phyloP scores from a whole-genome alignment of 1,140 invertebrate species.

The Calliopsis andreniformis region DNA sequence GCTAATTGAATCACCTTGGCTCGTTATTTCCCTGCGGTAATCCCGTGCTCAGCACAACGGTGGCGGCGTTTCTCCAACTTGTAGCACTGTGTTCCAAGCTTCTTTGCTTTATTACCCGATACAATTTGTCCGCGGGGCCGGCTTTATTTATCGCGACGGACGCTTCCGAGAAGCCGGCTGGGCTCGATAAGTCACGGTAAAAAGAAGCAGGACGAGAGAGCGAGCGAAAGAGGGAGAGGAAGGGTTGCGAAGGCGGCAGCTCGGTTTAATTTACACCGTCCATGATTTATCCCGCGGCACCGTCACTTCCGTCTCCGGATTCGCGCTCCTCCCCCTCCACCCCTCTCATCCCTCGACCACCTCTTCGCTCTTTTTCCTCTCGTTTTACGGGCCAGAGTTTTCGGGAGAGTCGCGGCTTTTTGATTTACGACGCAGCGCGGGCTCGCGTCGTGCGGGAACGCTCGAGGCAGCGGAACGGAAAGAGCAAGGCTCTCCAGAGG shows the following conservation, averaged over 20 bases:
- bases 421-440: slow-evolving; percentile 76
- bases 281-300: slow-evolving; percentile 62
- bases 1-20: slow-evolving; percentile 61
- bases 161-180: slow-evolving; percentile 50
- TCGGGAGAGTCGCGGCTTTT: slow-evolving; percentile 63
- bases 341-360: background rate
- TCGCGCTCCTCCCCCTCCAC: background rate
- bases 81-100: background rate
- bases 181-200: slow-evolving; percentile 63
- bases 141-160: slow-evolving; percentile 58
- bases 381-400: slow-evolving; percentile 53
- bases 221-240: too few relatives aligned
- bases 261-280: slow-evolving; percentile 65
- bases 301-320: slow-evolving; percentile 63
- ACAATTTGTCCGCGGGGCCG: slow-evolving; percentile 62
- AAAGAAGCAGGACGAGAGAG: background rate
- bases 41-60: slow-evolving; percentile 13
- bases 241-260: slow-evolving; percentile 48
- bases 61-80: slow-evolving; percentile 10
- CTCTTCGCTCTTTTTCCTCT: slow-evolving; percentile 20
- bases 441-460: slow-evolving; percentile 60
- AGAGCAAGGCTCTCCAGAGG: slow-evolving; percentile 26
- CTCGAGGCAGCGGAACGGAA: slow-evolving; percentile 60
- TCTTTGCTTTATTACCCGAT: slow-evolving; percentile 48
- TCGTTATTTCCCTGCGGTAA: slow-evolving; percentile 52